phyloP scores from a whole-genome alignment of 2,797 vertebrate genomes.

The Novumbra hubbsi region DNA sequence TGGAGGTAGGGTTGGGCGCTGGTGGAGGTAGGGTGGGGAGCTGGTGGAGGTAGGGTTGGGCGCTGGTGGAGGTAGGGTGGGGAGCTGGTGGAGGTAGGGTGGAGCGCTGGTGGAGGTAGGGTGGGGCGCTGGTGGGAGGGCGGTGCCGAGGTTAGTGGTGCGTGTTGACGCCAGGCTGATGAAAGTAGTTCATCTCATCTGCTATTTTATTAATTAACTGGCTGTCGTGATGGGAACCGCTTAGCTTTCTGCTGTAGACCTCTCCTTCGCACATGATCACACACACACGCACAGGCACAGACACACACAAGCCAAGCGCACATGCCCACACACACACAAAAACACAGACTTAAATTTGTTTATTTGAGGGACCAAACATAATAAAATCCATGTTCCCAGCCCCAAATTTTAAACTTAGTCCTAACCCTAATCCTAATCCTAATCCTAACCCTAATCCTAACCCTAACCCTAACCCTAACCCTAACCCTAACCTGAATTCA shows the following conservation, averaged over 20 bases:
- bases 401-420: too few relatives aligned
- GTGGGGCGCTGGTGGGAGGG: constrained; percentile 8
- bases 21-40: constrained; percentile 30
- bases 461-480: too few relatives aligned
- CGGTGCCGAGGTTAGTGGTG: constrained; percentile 55
- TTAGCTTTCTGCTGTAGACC: constrained; percentile 9
- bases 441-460: too few relatives aligned
- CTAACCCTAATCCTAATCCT: too few relatives aligned
- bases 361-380: too few relatives aligned
- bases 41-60: too few relatives aligned
- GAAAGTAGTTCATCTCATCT: constrained; percentile 59
- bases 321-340: neutral
- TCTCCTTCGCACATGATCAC: neutral
- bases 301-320: neutral
- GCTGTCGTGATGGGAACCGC: constrained; percentile 40
- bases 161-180: constrained; percentile 57
- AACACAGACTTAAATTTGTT: too few relatives aligned
- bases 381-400: too few relatives aligned
- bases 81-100: constrained; percentile 15
- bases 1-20: too few relatives aligned
- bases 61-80: constrained; percentile 25
- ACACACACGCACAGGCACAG: neutral
- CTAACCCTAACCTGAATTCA: too few relatives aligned
- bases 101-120: constrained; percentile 27
- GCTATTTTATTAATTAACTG: constrained; percentile 66